Percentiles rank a stretch among this genome's conserved stretches.
Evolutionary conservation across 2,113 vertebrate species (phyloP).

Genomic region (Cervus canadensis): DNA sequence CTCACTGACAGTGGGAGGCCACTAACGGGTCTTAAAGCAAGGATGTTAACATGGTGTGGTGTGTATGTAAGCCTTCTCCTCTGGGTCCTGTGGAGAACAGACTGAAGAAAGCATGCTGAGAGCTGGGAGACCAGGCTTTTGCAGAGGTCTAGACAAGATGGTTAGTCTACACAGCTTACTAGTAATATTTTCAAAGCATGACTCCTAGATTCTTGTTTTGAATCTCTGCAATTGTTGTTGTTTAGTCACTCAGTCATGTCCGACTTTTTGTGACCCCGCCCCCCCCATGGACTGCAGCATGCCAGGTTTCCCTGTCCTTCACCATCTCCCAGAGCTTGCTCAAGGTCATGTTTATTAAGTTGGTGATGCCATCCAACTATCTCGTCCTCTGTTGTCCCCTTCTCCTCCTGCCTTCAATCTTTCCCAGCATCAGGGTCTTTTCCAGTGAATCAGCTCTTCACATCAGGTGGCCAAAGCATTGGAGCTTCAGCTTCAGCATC

Average conservation of each 20-base stretch:
- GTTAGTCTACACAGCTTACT: background rate
- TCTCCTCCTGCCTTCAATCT: background rate
- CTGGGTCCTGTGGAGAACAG: background rate
- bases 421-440: background rate
- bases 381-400: background rate
- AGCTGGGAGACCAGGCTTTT: background rate
- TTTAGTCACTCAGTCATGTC: background rate
- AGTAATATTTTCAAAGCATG: background rate
- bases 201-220: background rate
- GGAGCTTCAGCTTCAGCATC: background rate
- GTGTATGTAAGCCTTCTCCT: background rate
- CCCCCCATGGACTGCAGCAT: background rate
- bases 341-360: background rate
- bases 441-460: background rate
- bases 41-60: background rate
- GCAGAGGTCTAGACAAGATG: background rate
- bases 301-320: background rate
- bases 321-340: background rate
- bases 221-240: background rate
- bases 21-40: background rate
- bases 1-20: background rate
- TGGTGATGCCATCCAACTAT: background rate
- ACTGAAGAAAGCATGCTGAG: background rate
- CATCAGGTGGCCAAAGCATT: background rate
- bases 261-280: background rate